phyloP scores from a whole-genome alignment of 2,797 vertebrate species.

The Luscinia megarhynchos region DNA sequence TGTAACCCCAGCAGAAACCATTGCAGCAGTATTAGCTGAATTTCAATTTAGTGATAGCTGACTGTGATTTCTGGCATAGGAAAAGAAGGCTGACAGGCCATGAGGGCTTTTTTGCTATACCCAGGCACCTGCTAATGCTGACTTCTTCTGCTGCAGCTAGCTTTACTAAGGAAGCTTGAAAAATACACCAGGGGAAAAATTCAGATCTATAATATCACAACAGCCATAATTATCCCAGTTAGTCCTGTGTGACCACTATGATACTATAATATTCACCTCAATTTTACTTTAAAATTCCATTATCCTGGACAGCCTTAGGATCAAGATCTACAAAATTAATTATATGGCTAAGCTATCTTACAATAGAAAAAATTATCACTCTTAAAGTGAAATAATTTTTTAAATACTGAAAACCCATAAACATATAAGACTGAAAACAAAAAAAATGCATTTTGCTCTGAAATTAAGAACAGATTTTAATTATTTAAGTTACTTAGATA shows the following conservation, averaged over 20 bases:
- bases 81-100: background rate
- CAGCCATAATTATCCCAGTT: background rate
- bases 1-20: background rate
- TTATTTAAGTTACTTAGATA: background rate
- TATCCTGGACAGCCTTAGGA: background rate
- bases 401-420: background rate
- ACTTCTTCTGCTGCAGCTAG: background rate
- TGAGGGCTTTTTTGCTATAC: background rate
- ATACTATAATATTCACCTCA: background rate
- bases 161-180: background rate
- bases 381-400: background rate
- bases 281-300: background rate
- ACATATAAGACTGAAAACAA: background rate
- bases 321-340: background rate
- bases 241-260: background rate
- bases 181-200: background rate
- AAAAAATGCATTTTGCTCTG: rapidly evolving
- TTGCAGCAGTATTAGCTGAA: background rate
- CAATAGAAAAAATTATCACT: background rate
- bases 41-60: background rate
- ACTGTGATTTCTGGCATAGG: background rate
- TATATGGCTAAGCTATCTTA: background rate
- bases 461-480: background rate
- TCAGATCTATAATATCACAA: background rate
- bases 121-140: background rate